Evolutionary conservation across 2,888 invertebrate genomes (phyloP), one percentile per base, ranked within the genome.

Genomic region (Drosophila mayaguana): DNA sequence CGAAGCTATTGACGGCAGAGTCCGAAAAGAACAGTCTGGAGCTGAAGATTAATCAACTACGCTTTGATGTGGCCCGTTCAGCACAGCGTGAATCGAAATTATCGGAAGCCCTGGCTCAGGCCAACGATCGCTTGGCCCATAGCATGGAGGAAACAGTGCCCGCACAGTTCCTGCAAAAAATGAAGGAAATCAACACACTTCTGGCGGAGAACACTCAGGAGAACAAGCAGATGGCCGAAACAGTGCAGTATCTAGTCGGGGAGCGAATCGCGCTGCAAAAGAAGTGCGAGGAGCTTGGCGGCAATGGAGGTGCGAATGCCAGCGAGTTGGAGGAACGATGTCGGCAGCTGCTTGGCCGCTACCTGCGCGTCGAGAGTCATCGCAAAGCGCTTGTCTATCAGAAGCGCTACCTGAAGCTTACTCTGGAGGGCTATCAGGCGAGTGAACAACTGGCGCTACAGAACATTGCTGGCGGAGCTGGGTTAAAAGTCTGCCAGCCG

Each of bases 321-420:
- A 68, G 71, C 1, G 92, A 92, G 63, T 75, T 93, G 25, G 93
- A 93, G 68, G 92, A 93, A 43, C 91, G 95, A 92, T 93, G 94
- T 36, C 94, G 95, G 71, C 94, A 95, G 75, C 92, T 95, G 69
- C 94, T 95, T 72, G 95, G 95, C 14, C 95, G 95, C 85, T 97
- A 96, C 91, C 93, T 97, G 78, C 94, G 97, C 38, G 95, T 96
- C 6, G 97, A 98, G 91, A 97, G 97, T 90, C 96, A 96, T 85
- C 95, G 97, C 67, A 98, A 97, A 92, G 97, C 98, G 16, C 93
- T 98, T 61, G 95, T 96, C 59, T 98, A 96, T 94, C 98, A 98
- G 93, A 98, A 98, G 93, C 95, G 96, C 22, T 98, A 98, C 92
- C 93, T 98, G 61, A 94, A 97, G 75, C 94, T 96, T 18, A 94